Percentiles rank a stretch among this genome's conserved stretches.
Evolutionary conservation across 2,797 vertebrate genomes (phyloP).

Genomic region (Syngnathus rostellatus): DNA sequence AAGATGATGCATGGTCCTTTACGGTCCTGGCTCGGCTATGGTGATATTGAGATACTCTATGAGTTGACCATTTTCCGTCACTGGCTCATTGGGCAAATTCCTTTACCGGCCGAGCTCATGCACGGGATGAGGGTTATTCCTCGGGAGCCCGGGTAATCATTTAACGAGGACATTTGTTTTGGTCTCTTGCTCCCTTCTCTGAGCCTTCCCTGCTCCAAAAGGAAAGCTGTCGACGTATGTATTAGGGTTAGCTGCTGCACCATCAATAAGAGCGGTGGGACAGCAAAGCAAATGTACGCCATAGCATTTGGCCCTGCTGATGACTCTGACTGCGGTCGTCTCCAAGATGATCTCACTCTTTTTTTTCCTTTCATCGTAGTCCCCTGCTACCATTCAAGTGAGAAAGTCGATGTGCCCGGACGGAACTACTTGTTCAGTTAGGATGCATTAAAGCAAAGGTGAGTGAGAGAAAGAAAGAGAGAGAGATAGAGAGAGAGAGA

Average conservation of each 20-base stretch:
- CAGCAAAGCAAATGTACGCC: constrained; percentile 63
- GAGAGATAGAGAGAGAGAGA: no score
- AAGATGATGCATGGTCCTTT: constrained; percentile 62
- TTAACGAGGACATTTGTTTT: constrained; percentile 64
- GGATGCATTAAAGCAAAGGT: no score
- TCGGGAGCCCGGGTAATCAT: constrained; percentile 51
- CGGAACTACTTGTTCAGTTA: no score
- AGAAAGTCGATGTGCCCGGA: no score
- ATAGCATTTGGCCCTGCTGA: constrained; percentile 62
- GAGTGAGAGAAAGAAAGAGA: no score
- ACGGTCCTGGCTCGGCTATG: constrained; percentile 44
- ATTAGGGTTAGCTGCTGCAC: constrained; percentile 24
- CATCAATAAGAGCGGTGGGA: constrained; percentile 58
- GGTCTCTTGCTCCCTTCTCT: constrained; percentile 28
- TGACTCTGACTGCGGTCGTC: constrained; percentile 34
- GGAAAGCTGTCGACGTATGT: constrained; percentile 31
- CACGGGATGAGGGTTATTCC: constrained; percentile 35
- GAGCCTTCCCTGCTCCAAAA: constrained; percentile 35
- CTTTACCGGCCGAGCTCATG: constrained; percentile 10
- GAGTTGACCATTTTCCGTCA: constrained; percentile 42
- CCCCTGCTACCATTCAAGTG: no score
- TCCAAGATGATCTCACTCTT: background rate
- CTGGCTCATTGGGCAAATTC: constrained; percentile 28
- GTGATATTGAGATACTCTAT: constrained; percentile 56
- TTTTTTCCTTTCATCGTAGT: no score